Base-by-base conservation (phyloP, 1,140 invertebrate species). In the Aricia agestis region DNA sequence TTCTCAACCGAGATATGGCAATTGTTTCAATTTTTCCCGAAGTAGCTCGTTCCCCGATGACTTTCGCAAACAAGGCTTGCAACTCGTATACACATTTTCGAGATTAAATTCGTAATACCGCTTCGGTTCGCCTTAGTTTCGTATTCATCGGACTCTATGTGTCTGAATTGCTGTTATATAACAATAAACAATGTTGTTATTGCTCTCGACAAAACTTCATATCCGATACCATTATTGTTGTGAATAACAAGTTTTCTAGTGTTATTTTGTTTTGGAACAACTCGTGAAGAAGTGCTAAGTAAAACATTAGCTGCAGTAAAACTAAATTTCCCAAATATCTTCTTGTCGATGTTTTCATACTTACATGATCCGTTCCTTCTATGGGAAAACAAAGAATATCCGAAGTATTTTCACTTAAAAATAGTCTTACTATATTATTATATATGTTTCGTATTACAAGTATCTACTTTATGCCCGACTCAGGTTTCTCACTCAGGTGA, bases 101-200 rank as follows among this genome's bases (percentile, higher is more conserved):
- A 87, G 87, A 90, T 90, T 90, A 90, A 90, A 88, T 87, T 88
- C 86, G 84, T 86, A 89, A 88, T 86, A 84, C 81, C 79, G 76
- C 79, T 82, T 83, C 78, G 77, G 80, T 81, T 85, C 81, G 80
- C 77, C 84, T 80, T 78, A 67, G 74, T 78, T 77, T 80, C 74
- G 78, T 82, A 84, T 82, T 78, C 83, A 81, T 75, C 77, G 77
- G 52, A 45, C 15, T 36, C 57, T 52, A 15, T 52, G 45, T 52
- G 45, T 52, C 32, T 61, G 68, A 69, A 69, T 69, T 69, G 68
- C 57, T 77, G 71, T 58, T 71, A 59, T 42, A 63, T 77, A 80
- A 82, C 78, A 77, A 78, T 72, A 70, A 71, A 74, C 75, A 77
- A 70, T 52, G 45, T 52, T 52, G 45, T 52, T 52, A 52, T 52